Base-by-base conservation (phyloP, 2,888 invertebrate species). In the Calliopum simillimum region DNA sequence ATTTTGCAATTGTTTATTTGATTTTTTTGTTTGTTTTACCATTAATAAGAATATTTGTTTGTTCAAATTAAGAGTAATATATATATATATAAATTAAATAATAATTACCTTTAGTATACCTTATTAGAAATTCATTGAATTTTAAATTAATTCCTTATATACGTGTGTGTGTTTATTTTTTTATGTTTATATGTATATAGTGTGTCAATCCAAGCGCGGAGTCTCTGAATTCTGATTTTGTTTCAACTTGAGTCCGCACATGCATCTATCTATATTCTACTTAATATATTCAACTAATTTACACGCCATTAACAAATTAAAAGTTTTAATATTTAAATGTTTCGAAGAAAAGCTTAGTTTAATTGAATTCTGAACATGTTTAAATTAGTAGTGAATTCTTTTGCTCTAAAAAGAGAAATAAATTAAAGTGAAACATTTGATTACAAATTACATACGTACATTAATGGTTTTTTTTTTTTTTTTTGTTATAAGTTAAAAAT, bases 231-330 rank as follows among this genome's bases (percentile, higher is more conserved):
- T 68, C 53, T 41, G 58, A 49, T 67, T 67, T 62, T 58, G 65
- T 69, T 69, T 49, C 47, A n/a, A 44, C 62, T 65, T 64, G 59
- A 68, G 59, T 63, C 55, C 70, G 13, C 43, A 46, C 64, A 53
- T 65, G 70, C 68, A 65, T 61, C 64, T 76, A 75, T 62, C 69
- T 72, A 71, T 71, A 71, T 68, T 72, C 73, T 75, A 76, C 73
- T 75, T 73, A 71, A 66, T 71, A 76, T 81, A 80, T 82, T 81
- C 80, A 80, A 80, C 80, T 82, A 82, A 79, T 82, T 77, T 82
- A 82, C 82, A 82, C 77, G 77, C 75, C 78, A 75, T 78, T 71
- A 75, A 76, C 62, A 25, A 53, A 65, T 65, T 41, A 43, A 44
- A 53, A 55, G 43, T 19, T 65, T 55, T 14, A 67, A 67, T 72